Conservation (phyloP, 2,888 invertebrate species). For the Cephus pygmeus region DNA sequence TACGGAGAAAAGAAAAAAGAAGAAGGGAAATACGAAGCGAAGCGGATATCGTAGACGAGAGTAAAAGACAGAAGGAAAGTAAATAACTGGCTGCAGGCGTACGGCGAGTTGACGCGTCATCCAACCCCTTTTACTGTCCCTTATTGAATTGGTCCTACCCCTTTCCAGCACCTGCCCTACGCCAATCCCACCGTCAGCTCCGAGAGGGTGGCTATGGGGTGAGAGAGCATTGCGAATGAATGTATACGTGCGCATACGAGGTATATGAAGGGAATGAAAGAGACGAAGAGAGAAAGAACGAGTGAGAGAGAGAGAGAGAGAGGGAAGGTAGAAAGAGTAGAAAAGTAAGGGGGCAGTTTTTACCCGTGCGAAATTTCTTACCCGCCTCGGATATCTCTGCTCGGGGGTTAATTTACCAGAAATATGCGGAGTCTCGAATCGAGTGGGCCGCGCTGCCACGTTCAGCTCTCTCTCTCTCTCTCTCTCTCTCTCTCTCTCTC, state of each 20-base stretch:
- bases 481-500: not conserved
- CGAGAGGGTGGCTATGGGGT: not conserved
- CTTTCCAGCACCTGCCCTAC: slow-evolving; percentile 18
- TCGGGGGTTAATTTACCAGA: slow-evolving; percentile 40
- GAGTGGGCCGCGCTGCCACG: slow-evolving; percentile 15
- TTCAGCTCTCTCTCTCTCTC: slow-evolving; percentile 3
- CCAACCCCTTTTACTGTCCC: slow-evolving; percentile 36
- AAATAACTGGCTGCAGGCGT: not conserved
- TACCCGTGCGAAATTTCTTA: slow-evolving; percentile 12
- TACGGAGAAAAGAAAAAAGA: not conserved
- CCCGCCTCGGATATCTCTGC: slow-evolving; percentile 15
- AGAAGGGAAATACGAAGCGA: not conserved
- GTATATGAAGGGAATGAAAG: slow-evolving; percentile 13
- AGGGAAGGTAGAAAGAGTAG: slow-evolving; percentile 1
- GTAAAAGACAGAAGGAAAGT: not conserved
- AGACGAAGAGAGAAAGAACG: slow-evolving; percentile 9
- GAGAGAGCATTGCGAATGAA: slow-evolving; percentile 14
- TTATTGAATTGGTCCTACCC: slow-evolving; percentile 51
- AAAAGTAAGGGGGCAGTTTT: slow-evolving; percentile 18
- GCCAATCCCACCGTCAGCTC: not conserved
- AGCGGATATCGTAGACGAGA: not conserved
- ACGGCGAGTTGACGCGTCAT: slow-evolving; percentile 31
- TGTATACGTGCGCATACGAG: slow-evolving; percentile 10
- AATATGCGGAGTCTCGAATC: slow-evolving; percentile 36
- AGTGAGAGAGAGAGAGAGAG: slow-evolving; percentile 11